phyloP scores from a whole-genome alignment of 2,888 invertebrate species.

The Griposia aprilina region DNA sequence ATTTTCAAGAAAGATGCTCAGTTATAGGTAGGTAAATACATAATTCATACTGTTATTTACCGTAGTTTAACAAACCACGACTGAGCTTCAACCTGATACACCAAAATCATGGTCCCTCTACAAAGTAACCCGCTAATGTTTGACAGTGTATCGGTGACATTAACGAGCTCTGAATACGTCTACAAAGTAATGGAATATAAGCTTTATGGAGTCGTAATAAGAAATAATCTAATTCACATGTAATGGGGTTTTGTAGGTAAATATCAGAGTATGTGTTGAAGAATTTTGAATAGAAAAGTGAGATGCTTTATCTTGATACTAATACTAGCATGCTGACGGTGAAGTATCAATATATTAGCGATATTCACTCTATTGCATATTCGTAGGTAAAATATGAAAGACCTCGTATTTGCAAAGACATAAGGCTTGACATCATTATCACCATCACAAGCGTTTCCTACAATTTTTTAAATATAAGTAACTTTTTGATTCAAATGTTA shows the following conservation, averaged over 20 bases:
- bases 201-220: slow-evolving; percentile 64
- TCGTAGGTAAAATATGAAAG: too few species aligned
- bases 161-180: slow-evolving; percentile 74
- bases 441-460: too few species aligned
- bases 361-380: too few species aligned
- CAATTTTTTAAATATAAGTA: too few species aligned
- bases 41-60: background rate
- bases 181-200: slow-evolving; percentile 64
- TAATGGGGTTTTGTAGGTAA: slow-evolving; percentile 40
- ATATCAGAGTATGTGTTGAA: slow-evolving; percentile 27
- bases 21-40: background rate
- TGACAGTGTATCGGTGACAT: slow-evolving; percentile 73
- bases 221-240: slow-evolving; percentile 54
- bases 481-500: too few species aligned
- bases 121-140: slow-evolving; percentile 72
- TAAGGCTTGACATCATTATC: too few species aligned
- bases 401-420: too few species aligned
- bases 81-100: background rate
- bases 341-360: too few species aligned
- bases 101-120: slow-evolving; percentile 65
- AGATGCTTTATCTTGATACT: slow-evolving; percentile 25
- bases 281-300: slow-evolving; percentile 28
- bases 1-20: background rate
- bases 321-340: background rate
- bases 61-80: background rate